Evolutionary conservation across 23 tunicate genomes (phyloP).

Genomic region (Diplosoma virens): DNA sequence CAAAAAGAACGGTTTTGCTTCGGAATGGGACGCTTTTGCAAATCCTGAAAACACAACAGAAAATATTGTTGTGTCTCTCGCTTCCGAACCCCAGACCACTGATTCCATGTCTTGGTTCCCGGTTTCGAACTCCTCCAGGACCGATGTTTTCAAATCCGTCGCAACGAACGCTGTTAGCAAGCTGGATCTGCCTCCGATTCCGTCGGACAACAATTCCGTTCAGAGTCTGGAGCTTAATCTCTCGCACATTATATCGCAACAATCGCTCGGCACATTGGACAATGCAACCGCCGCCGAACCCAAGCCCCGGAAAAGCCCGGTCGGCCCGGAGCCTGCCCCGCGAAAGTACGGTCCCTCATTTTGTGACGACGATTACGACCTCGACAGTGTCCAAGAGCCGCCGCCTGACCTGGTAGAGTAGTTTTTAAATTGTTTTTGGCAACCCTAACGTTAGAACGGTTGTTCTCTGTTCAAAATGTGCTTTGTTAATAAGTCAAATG

Average conservation of each 20-base stretch:
- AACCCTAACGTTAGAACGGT: too few species aligned
- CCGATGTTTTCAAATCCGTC: constrained; percentile 8
- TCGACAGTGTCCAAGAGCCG: constrained; percentile 28
- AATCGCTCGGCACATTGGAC: constrained; percentile 30
- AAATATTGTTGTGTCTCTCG: background rate
- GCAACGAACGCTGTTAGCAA: background rate
- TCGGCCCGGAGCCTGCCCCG: background rate
- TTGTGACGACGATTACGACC: constrained; percentile 53
- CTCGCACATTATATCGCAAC: constrained; percentile 43
- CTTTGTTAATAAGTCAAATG: too few species aligned
- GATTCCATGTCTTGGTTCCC: background rate
- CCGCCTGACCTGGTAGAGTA: constrained; percentile 78
- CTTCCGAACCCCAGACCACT: background rate
- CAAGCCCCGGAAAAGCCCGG: background rate
- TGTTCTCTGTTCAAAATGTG: too few species aligned
- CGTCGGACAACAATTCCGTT: constrained; percentile 46
- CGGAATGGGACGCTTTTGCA: background rate
- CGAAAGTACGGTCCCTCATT: constrained; percentile 24
- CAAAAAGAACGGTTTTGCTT: background rate
- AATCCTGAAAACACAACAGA: background rate
- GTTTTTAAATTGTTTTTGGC: too few species aligned
- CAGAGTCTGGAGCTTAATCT: constrained; percentile 47
- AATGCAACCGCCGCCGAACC: background rate
- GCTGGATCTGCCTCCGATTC: background rate
- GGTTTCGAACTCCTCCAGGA: background rate